Evolutionary conservation across 2,797 vertebrate species (phyloP).

Genomic region (Oryzias dopingdopingensis): DNA sequence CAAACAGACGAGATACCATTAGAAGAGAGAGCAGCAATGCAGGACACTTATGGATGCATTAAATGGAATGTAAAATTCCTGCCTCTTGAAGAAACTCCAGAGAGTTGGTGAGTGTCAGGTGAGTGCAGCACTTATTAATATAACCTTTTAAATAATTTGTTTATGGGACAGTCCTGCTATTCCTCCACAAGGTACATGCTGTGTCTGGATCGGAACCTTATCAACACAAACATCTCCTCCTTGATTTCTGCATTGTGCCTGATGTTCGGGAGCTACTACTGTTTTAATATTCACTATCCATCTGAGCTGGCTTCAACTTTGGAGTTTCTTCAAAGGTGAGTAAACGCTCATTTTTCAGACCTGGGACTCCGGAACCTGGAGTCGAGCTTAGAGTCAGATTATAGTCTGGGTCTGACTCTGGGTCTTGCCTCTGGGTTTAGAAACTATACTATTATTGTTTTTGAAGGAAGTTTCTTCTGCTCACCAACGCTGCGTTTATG

Average conservation of each 20-base stretch:
- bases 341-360: background rate
- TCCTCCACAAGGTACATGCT: constrained; percentile 30
- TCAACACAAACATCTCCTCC: constrained; percentile 22
- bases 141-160: constrained; percentile 7
- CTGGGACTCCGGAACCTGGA: no score
- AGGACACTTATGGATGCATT: constrained; percentile 33
- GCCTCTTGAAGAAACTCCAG: constrained; percentile 27
- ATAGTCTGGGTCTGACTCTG: no score
- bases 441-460: background rate
- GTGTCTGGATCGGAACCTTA: constrained; percentile 21
- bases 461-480: background rate
- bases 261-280: constrained; percentile 32
- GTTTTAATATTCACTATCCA: constrained; percentile 40
- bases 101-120: constrained; percentile 16
- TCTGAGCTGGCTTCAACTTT: constrained; percentile 32
- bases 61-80: constrained; percentile 34
- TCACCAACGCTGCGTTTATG: background rate
- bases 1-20: constrained; percentile 20
- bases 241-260: constrained; percentile 21
- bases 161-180: constrained; percentile 30
- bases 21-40: constrained; percentile 34
- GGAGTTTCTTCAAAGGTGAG: constrained; percentile 37
- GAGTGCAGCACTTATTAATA: constrained; percentile 8
- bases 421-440: background rate
- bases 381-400: no score